A percentile compares a stretch with the other conserved stretches of the same genome.
Conservation (phyloP, 2,888 invertebrate genomes). For the Tachina grossa region DNA sequence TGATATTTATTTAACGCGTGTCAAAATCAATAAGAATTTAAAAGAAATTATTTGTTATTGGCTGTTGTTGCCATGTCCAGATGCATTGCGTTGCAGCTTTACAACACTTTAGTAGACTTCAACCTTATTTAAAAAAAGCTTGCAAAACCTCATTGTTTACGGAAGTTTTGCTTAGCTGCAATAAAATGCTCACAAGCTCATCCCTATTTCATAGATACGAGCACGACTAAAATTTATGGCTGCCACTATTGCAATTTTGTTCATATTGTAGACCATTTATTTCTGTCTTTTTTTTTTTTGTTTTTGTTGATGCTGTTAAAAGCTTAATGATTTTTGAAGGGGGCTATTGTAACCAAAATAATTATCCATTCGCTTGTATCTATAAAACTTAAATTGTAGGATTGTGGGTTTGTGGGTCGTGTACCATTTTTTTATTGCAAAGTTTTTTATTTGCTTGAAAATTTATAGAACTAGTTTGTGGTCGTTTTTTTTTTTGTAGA, state of each 20-base stretch:
- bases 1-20: too few relatives aligned
- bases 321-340: conserved; percentile 13
- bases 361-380: conserved; percentile 6
- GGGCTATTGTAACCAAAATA: not conserved
- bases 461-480: conserved; percentile 51
- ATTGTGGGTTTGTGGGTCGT: conserved; percentile 68
- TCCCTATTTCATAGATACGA: too few relatives aligned
- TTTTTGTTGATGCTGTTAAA: not conserved
- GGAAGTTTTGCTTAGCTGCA: too few relatives aligned
- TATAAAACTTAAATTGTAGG: conserved; percentile 52
- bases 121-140: too few relatives aligned
- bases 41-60: too few relatives aligned
- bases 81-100: too few relatives aligned
- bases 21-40: too few relatives aligned
- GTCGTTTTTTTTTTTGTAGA: not conserved
- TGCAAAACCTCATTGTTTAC: too few relatives aligned
- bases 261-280: conserved; percentile 24
- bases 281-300: not conserved
- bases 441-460: conserved; percentile 15
- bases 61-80: too few relatives aligned
- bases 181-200: too few relatives aligned
- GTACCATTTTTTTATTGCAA: conserved; percentile 60
- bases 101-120: too few relatives aligned
- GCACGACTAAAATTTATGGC: not conserved
- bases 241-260: conserved; percentile 1